Evolutionary conservation across 2,797 vertebrate genomes (phyloP), one percentile per base, ranked within the genome.

Genomic region (Distichodus sexfasciatus): DNA sequence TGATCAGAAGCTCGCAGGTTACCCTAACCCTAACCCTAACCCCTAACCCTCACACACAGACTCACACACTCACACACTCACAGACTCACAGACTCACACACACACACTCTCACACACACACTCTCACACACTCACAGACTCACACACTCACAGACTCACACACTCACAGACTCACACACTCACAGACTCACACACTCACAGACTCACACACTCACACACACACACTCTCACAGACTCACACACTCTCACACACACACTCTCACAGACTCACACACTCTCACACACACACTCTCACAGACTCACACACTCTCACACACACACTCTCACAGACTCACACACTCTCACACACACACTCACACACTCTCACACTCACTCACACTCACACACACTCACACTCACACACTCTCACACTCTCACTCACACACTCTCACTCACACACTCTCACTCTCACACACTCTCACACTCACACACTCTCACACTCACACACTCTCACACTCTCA

Each of bases 401-500:
- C 6, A 29, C 6, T 33, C 36, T 12, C 7, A 3, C 23, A 17
- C 90, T 92, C 17, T 8, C 90, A 84, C 21, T 61, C 33, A 15
- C 24, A 59, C 40, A 63, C 8, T 15, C 23, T 28, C 50, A 36
- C 31, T 4, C 9, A 33, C 9, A 4, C 31, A 33, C 31, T 9
- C 4, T 33, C 31, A 33, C 31, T 53, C 14, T 53, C 12, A 28
- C 26, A 19, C 7, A 19, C 17, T 28, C 11, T 28, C 29, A 53
- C 4, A 15, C n/a, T 6, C 14, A n/a, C n/a, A n/a, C n/a, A n/a
- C n/a, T n/a, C n/a, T n/a, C 21, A n/a, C 6, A 1, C 36, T 43
- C 24, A 89, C 79, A 93, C 92, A 0, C 91, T 92, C 90, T n/a
- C n/a, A n/a, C n/a, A n/a, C n/a, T n/a, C n/a, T n/a, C n/a, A 83